phyloP scores from a whole-genome alignment of 2,797 vertebrate genomes.

The Dermochelys coriacea region DNA sequence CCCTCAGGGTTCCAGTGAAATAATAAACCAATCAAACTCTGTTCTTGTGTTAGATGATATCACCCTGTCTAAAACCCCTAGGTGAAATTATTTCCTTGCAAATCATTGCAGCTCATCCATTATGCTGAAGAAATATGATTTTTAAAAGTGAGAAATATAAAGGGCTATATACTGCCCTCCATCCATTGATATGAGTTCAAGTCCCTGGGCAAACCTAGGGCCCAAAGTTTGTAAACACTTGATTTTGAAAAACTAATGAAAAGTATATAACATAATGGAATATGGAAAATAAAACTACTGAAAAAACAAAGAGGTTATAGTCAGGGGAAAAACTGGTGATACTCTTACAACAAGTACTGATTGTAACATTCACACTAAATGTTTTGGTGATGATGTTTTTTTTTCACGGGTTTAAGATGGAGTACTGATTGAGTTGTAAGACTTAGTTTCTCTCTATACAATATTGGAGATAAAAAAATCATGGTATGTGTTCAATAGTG shows the following conservation, averaged over 20 bases:
- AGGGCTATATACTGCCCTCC: background rate
- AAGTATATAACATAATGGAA: background rate
- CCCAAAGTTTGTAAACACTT: slow-evolving; percentile 7
- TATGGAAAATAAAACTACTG: background rate
- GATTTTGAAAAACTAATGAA: slow-evolving; percentile 13
- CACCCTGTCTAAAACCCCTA: slow-evolving; percentile 29
- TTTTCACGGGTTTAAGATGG: background rate
- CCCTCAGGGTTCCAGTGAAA: slow-evolving; percentile 60
- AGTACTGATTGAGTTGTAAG: background rate
- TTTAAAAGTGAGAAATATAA: slow-evolving; percentile 47
- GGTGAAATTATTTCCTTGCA: slow-evolving; percentile 69
- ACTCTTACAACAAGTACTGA: background rate
- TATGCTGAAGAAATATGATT: slow-evolving; percentile 56
- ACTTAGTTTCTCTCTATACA: fast-evolving
- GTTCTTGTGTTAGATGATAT: slow-evolving; percentile 57
- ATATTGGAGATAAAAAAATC: background rate
- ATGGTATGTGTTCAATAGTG: background rate
- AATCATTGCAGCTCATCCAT: slow-evolving; percentile 61
- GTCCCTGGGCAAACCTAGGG: background rate
- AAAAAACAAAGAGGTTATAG: background rate
- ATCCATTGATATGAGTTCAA: slow-evolving; percentile 36
- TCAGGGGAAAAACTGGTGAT: background rate
- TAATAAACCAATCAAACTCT: slow-evolving; percentile 66
- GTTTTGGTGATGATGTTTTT: background rate
- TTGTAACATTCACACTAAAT: background rate